Conservation (phyloP, 2,113 vertebrate genomes). For the Gymnocephalus cernua region DNA sequence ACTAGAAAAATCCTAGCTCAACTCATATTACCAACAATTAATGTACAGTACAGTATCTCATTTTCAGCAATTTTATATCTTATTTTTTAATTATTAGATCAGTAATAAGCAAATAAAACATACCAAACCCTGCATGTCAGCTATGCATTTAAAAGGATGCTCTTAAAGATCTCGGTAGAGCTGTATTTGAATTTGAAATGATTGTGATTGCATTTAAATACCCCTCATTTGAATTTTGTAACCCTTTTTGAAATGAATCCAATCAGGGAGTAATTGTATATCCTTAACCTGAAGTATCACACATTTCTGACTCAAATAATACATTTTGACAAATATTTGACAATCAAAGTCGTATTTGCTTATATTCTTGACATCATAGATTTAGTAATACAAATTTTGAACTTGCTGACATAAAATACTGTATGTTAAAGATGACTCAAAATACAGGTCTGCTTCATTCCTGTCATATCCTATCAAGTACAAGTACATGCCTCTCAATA, state of each 20-base stretch:
- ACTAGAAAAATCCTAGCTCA: not conserved
- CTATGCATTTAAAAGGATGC: slow-evolving; percentile 14
- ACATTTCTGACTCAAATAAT: slow-evolving; percentile 9
- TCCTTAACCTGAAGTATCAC: slow-evolving; percentile 13
- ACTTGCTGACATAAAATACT: not conserved
- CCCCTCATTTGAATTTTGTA: slow-evolving; percentile 33
- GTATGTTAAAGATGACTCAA: slow-evolving; percentile 10
- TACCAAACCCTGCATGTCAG: slow-evolving; percentile 18
- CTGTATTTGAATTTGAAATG: slow-evolving; percentile 57
- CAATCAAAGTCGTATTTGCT: not conserved
- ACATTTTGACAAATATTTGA: slow-evolving; percentile 8
- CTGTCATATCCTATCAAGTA: slow-evolving; percentile 41
- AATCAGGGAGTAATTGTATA: slow-evolving; percentile 38
- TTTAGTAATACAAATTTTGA: not conserved
- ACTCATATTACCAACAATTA: slow-evolving; percentile 15
- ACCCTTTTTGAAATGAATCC: slow-evolving; percentile 25
- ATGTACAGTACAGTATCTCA: not conserved
- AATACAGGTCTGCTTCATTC: slow-evolving; percentile 22
- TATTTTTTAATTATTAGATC: slow-evolving; percentile 23
- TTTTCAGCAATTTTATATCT: not conserved
- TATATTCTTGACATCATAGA: not conserved
- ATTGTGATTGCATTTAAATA: slow-evolving; percentile 57
- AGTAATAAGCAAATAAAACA: slow-evolving; percentile 27
- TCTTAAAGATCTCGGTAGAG: not conserved
- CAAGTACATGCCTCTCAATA: slow-evolving; percentile 9